Percentiles rank a stretch among this genome's conserved stretches.
These are phyloP conservation scores for Heteromormyrus szaboi DNA, from an alignment of 2,797 vertebrate species.

Conservation along the genomic window DNA sequence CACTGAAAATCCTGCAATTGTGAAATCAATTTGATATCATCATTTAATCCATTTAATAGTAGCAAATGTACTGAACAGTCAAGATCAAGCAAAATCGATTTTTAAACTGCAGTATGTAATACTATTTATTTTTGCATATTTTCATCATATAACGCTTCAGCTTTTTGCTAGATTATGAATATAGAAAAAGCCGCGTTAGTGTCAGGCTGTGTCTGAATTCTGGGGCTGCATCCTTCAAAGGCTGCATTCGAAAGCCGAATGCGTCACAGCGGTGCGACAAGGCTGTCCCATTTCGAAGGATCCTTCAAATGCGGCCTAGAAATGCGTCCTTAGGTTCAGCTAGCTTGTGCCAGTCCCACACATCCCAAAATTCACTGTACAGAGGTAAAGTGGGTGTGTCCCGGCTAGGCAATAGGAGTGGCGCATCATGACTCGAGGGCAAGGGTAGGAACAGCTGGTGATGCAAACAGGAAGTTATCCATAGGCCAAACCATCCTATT, in stretches of 20 bases:
- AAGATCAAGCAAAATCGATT: neutral
- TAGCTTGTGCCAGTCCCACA: neutral
- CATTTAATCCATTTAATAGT: neutral
- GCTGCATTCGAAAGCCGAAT: neutral
- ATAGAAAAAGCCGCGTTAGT: neutral
- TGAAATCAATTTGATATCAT: neutral
- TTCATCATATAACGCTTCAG: neutral
- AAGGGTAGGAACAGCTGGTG: neutral
- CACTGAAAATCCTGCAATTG: neutral
- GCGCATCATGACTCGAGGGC: neutral
- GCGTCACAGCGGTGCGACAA: neutral
- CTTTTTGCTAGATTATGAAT: neutral
- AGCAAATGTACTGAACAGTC: neutral
- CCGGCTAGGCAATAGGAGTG: neutral
- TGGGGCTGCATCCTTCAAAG: neutral
- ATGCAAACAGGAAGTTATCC: neutral
- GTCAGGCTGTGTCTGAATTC: neutral
- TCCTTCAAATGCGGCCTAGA: neutral
- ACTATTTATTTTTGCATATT: neutral
- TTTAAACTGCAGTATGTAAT: neutral
- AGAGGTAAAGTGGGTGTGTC: neutral
- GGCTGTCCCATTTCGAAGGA: neutral
- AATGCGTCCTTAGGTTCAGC: neutral
- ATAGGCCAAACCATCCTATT: neutral
- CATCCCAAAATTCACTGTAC: neutral